A percentile compares a stretch with the other conserved stretches of the same genome.
Evolutionary conservation across 2,797 vertebrate genomes (phyloP).

Genomic region (Cossypha caffra): DNA sequence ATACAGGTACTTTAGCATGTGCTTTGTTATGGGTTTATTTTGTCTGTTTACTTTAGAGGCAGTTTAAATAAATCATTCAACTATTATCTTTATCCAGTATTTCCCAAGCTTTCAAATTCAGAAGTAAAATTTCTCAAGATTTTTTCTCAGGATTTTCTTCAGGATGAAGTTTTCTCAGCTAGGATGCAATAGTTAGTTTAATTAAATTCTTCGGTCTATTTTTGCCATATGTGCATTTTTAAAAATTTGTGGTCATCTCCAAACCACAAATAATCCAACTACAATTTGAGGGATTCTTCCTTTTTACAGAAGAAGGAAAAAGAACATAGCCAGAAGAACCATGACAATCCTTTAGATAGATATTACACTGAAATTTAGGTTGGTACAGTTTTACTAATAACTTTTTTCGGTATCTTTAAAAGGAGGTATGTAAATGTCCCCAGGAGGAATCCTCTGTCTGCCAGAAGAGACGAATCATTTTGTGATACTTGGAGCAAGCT

Average conservation of each 20-base stretch:
- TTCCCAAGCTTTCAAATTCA: not conserved
- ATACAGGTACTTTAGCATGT: not conserved
- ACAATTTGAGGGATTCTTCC: not conserved
- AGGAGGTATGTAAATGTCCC: not conserved
- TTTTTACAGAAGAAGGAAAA: not conserved
- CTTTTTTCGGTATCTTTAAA: not conserved
- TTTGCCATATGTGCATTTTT: not conserved
- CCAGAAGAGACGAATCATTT: not conserved
- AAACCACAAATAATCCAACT: not conserved
- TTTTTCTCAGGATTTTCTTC: not conserved
- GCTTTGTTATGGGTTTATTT: not conserved
- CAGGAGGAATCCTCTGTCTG: not conserved
- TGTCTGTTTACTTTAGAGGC: not conserved
- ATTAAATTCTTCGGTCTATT: not conserved
- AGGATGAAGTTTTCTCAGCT: not conserved
- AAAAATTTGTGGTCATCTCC: not conserved
- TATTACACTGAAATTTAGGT: not conserved
- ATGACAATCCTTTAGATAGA: not conserved
- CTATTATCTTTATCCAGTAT: not conserved
- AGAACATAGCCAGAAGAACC: not conserved
- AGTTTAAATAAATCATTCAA: not conserved
- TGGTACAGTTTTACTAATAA: not conserved
- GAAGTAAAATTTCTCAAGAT: not conserved
- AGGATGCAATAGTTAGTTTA: not conserved
- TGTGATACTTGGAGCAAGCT: not conserved